Evolutionary conservation across 2,888 invertebrate genomes (phyloP), one percentile per base, ranked within the genome.

Genomic region (Cosmopolites sordidus): DNA sequence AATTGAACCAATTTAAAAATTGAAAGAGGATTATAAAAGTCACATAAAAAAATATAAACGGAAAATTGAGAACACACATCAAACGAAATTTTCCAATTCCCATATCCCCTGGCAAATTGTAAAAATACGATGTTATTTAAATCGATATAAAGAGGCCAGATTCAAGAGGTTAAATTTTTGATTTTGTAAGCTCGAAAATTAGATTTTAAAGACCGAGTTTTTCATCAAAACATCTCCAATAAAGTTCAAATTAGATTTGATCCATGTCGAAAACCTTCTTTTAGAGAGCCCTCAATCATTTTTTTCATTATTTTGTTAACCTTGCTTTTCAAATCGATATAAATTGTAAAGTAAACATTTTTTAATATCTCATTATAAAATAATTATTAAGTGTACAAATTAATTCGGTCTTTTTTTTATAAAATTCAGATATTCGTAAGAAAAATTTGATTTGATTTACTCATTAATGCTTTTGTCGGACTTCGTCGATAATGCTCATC

Each of bases 231-330:
- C 47, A 47, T 40, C 39, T 39, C 15, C 47, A 39, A 47, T 47
- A 39, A 47, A 47, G 47, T 39, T 47, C 15, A 47, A 47, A 47
- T 47, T 39, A 47, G 39, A 47, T 47, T 47, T 47, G n/a, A 27
- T 14, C 39, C 29, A 39, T 39, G 40, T 40, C 39, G 27, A 47
- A n/a, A 39, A 16, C 18, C 14, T 17, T 14, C 27, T 16, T 47
- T 40, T 2, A 17, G 12, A 47, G 12, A 27, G 9, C 22, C 22
- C 22, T 22, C 22, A 22, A 22, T 22, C 22, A 22, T 22, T 22
- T 22, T 22, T 22, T 22, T 22, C 22, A 22, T 22, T 22, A 22
- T 22, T 22, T 22, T 22, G 22, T 22, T 22, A 22, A 22, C 3
- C 22, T 22, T 22, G 22, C 22, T 22, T 22, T 22, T 22, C 8